These are phyloP conservation scores for Leucosticte australis DNA, from an alignment of 2,113 vertebrate species.

Conservation along the genomic window DNA sequence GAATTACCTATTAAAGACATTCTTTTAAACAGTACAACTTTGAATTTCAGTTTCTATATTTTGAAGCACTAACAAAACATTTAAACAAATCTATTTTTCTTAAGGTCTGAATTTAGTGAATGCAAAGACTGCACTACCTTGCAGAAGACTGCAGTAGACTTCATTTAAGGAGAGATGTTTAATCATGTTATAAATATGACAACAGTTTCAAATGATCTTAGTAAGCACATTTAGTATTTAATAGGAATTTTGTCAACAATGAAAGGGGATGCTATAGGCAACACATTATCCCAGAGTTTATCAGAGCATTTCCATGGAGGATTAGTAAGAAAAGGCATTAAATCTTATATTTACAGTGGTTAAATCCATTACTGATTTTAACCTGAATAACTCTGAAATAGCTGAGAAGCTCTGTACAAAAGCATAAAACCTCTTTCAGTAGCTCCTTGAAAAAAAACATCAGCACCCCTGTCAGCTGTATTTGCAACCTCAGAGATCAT, in stretches of 20 bases:
- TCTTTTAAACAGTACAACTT: not conserved
- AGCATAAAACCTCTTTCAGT: not conserved
- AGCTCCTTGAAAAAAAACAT: not conserved
- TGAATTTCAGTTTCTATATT: not conserved
- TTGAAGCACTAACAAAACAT: not conserved
- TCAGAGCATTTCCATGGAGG: constrained; percentile 16
- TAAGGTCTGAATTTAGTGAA: not conserved
- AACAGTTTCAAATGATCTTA: not conserved
- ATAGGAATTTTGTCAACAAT: constrained; percentile 9
- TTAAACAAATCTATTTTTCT: not conserved
- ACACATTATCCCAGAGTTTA: constrained; percentile 8
- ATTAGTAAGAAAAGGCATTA: constrained; percentile 30
- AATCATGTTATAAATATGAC: constrained; percentile 11
- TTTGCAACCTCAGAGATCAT: not conserved
- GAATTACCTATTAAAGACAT: not conserved
- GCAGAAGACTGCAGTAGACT: not conserved
- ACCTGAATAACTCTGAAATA: not conserved
- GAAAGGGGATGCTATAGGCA: constrained; percentile 13
- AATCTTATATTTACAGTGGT: not conserved
- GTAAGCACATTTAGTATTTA: not conserved
- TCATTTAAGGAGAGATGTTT: not conserved
- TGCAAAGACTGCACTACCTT: not conserved
- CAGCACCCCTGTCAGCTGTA: not conserved
- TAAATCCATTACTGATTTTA: constrained; percentile 13
- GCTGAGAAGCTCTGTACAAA: constrained; percentile 2